Evolutionary conservation across 1,140 invertebrate genomes (phyloP).

Genomic region (Penaeus indicus): DNA sequence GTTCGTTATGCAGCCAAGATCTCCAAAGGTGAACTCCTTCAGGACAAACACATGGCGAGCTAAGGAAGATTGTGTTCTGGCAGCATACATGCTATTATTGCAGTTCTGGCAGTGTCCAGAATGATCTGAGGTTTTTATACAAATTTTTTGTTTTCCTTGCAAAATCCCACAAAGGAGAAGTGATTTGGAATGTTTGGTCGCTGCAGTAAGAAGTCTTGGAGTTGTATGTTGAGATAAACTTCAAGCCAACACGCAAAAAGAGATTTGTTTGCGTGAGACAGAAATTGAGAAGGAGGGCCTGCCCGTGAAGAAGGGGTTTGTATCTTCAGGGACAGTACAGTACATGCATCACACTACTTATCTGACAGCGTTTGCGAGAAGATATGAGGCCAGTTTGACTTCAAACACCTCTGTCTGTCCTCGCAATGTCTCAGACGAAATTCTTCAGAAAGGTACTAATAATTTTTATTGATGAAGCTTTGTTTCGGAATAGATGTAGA

Average conservation of each 20-base stretch:
- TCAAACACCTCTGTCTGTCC: slow-evolving; percentile 51
- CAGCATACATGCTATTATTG: slow-evolving; percentile 51
- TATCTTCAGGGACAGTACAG: slow-evolving; percentile 33
- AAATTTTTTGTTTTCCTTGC: slow-evolving; percentile 34
- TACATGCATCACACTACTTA: slow-evolving; percentile 47
- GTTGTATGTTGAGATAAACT: slow-evolving; percentile 51
- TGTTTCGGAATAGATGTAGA: no score
- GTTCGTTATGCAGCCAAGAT: slow-evolving; percentile 42
- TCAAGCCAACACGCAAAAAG: slow-evolving; percentile 46
- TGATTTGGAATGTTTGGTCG: slow-evolving; percentile 49
- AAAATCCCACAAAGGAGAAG: slow-evolving; percentile 46
- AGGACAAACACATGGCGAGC: slow-evolving; percentile 47
- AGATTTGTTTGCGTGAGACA: slow-evolving; percentile 49
- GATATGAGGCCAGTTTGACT: slow-evolving; percentile 57
- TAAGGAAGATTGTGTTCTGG: slow-evolving; percentile 48
- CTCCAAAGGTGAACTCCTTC: slow-evolving; percentile 49
- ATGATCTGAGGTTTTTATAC: slow-evolving; percentile 53
- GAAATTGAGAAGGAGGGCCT: neutral
- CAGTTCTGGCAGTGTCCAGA: slow-evolving; percentile 52
- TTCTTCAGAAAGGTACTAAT: slow-evolving; percentile 1
- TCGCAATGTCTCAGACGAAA: slow-evolving; percentile 42
- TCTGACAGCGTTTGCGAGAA: slow-evolving; percentile 47
- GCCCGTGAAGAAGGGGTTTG: neutral
- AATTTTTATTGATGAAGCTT: no score
- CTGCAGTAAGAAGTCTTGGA: slow-evolving; percentile 34